Conservation (phyloP, 2,113 vertebrate species). For the Leptobrachium leishanense region DNA sequence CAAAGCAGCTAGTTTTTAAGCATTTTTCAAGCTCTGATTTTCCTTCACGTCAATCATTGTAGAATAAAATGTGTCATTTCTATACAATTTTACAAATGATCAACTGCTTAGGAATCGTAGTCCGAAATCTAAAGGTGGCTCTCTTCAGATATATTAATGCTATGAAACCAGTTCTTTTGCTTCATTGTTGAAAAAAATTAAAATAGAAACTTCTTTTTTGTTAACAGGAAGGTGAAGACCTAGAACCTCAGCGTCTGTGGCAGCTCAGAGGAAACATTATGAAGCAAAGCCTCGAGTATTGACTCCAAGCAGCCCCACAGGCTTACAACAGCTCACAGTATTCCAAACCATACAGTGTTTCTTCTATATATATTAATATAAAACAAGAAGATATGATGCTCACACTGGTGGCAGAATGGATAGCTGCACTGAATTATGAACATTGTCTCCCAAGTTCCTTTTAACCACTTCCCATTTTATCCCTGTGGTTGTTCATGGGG, state of each 20-base stretch:
- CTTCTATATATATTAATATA: neutral
- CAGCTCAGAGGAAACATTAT: constrained; percentile 1
- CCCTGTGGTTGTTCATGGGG: neutral
- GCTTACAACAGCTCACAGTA: constrained; percentile 18
- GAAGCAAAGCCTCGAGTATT: constrained; percentile 1
- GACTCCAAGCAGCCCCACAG: constrained; percentile 20
- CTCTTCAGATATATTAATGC: too few relatives aligned
- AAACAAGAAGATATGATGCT: constrained; percentile 11
- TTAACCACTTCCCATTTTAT: neutral
- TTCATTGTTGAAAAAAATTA: too few relatives aligned
- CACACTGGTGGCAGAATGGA: constrained; percentile 26
- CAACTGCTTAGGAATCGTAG: too few relatives aligned
- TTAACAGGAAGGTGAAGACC: constrained; percentile 32
- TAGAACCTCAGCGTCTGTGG: neutral
- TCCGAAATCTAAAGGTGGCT: too few relatives aligned
- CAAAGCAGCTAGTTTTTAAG: too few relatives aligned
- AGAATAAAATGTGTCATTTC: too few relatives aligned
- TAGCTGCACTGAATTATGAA: constrained; percentile 19
- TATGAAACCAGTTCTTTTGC: too few relatives aligned
- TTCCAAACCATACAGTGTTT: constrained; percentile 18
- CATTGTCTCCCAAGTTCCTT: neutral
- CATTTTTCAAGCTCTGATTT: too few relatives aligned
- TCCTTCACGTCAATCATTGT: too few relatives aligned
- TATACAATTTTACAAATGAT: too few relatives aligned
- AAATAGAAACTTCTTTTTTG: constrained; percentile 1